Conservation (phyloP, 2,797 vertebrate species). For the Chloroceryle amazona region DNA sequence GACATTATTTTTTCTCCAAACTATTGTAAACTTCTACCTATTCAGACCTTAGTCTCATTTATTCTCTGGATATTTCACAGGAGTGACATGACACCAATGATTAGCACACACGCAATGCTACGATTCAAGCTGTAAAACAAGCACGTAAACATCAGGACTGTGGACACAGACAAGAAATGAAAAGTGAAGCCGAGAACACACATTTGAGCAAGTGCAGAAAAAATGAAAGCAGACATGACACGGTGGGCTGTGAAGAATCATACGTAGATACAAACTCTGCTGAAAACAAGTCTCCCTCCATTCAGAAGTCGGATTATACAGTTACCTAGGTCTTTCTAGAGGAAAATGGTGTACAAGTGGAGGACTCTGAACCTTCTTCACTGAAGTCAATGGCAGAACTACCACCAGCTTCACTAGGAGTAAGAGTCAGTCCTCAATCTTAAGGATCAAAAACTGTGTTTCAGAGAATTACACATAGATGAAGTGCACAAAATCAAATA, state of each 20-base stretch:
- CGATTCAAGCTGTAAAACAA: background rate
- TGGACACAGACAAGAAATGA: constrained; percentile 22
- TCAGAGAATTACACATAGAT: background rate
- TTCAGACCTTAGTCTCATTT: background rate
- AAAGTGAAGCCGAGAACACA: background rate
- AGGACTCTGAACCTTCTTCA: background rate
- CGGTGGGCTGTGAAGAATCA: background rate
- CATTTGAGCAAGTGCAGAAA: background rate
- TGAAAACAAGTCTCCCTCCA: background rate
- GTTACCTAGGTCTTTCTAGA: background rate
- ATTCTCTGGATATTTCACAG: background rate
- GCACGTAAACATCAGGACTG: background rate
- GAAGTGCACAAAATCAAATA: background rate
- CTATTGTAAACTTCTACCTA: background rate
- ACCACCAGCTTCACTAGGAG: background rate
- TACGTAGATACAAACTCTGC: background rate
- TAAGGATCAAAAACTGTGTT: background rate
- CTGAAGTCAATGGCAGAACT: background rate
- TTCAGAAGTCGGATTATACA: background rate
- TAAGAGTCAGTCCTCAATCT: background rate
- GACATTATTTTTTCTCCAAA: background rate
- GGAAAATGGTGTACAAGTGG: background rate
- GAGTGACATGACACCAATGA: background rate
- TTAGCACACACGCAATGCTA: background rate
- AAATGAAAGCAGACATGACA: constrained; percentile 8